A percentile compares a stretch with the other conserved stretches of the same genome.
Evolutionary conservation across 2,888 invertebrate genomes (phyloP).

Genomic region (Eurytoma californica): DNA sequence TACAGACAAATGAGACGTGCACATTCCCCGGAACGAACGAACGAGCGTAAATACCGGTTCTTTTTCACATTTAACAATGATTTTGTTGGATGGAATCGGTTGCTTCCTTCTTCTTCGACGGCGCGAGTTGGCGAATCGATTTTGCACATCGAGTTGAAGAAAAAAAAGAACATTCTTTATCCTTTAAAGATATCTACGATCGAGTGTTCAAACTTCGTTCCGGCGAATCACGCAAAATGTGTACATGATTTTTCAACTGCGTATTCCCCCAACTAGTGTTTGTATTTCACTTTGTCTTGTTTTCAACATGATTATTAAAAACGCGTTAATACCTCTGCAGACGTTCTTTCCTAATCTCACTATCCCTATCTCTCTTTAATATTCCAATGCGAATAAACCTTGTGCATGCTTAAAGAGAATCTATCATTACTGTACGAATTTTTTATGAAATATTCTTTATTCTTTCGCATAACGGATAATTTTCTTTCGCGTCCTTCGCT

Average conservation of each 20-base stretch:
- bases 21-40: slow-evolving; percentile 64
- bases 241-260: slow-evolving; percentile 51
- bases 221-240: slow-evolving; percentile 48
- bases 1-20: slow-evolving; percentile 63
- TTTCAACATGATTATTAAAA: slow-evolving; percentile 63
- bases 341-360: slow-evolving; percentile 40
- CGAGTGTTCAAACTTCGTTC: slow-evolving; percentile 21
- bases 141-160: slow-evolving; percentile 23
- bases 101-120: slow-evolving; percentile 62
- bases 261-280: slow-evolving; percentile 59
- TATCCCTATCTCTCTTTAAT: slow-evolving; percentile 37
- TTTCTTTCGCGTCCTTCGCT: slow-evolving; percentile 3
- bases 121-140: slow-evolving; percentile 18
- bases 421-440: no score
- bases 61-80: neutral
- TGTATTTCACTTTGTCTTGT: slow-evolving; percentile 40
- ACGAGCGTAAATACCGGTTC: slow-evolving; percentile 60
- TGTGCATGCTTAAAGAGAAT: slow-evolving; percentile 58
- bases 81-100: slow-evolving; percentile 70
- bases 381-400: slow-evolving; percentile 47
- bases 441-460: slow-evolving; percentile 50
- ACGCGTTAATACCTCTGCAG: slow-evolving; percentile 58
- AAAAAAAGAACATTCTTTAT: slow-evolving; percentile 4
- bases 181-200: neutral
- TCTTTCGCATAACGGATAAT: neutral